Conservation (phyloP, 2,888 invertebrate genomes). For the Epirrhoe alternata region DNA sequence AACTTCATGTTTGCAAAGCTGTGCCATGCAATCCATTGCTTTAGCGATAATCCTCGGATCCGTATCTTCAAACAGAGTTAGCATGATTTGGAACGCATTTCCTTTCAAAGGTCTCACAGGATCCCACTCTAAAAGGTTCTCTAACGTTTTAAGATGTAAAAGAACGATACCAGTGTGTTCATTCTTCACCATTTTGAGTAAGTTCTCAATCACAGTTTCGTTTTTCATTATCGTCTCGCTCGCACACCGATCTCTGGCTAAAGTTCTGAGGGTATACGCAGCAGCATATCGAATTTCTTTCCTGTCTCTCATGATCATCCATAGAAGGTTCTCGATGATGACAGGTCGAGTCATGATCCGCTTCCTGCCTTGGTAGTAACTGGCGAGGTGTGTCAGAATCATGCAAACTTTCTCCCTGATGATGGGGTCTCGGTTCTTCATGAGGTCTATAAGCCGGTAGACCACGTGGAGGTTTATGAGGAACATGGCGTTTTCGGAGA, state of each 20-base stretch:
- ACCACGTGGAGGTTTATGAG: conserved; percentile 67
- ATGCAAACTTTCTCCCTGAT: conserved; percentile 72
- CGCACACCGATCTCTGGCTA: conserved; percentile 62
- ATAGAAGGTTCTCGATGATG: conserved; percentile 65
- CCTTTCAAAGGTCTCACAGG: conserved; percentile 62
- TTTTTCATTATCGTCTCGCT: conserved; percentile 59
- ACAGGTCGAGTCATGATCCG: conserved; percentile 61
- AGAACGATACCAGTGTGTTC: conserved; percentile 70
- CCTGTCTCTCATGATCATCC: conserved; percentile 64
- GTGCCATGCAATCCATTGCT: conserved; percentile 72
- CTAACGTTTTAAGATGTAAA: conserved; percentile 67
- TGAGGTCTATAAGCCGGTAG: conserved; percentile 70
- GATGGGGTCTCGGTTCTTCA: conserved; percentile 63
- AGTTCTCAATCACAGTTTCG: conserved; percentile 62
- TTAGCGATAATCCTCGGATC: conserved; percentile 60
- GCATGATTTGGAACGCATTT: conserved; percentile 72
- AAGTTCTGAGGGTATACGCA: conserved; percentile 62
- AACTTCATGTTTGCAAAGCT: conserved; percentile 70
- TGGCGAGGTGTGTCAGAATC: conserved; percentile 62
- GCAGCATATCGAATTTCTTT: conserved; percentile 74
- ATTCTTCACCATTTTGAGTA: conserved; percentile 70
- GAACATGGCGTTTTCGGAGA: conserved; percentile 70
- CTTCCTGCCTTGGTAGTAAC: conserved; percentile 64
- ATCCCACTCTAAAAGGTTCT: conserved; percentile 67
- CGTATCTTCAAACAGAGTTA: conserved; percentile 55